phyloP scores from a whole-genome alignment of 2,113 vertebrate genomes.

The Indicator indicator region DNA sequence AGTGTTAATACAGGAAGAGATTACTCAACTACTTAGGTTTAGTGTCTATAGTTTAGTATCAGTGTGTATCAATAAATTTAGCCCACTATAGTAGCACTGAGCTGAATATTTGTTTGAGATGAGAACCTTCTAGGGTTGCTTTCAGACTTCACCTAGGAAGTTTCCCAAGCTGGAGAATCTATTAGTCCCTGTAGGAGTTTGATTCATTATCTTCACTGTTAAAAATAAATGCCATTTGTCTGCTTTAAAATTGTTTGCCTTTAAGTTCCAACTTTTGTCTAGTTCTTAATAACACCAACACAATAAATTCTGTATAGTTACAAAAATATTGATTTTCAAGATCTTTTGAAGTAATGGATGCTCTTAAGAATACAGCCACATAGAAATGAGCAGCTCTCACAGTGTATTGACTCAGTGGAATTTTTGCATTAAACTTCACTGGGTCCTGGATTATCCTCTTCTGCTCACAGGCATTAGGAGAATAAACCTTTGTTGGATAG shows the following conservation, averaged over 20 bases:
- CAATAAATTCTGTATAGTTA: constrained; percentile 17
- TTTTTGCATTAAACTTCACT: neutral
- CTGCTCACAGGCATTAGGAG: neutral
- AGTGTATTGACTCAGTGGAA: neutral
- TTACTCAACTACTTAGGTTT: neutral
- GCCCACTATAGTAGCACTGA: neutral
- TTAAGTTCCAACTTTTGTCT: neutral
- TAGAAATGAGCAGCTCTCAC: neutral
- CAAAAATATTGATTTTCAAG: constrained; percentile 44
- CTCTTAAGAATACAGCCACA: neutral
- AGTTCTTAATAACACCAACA: constrained; percentile 14
- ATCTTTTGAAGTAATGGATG: constrained; percentile 16
- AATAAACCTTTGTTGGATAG: neutral
- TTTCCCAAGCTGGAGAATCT: neutral
- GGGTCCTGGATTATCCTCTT: neutral
- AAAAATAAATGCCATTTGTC: constrained; percentile 25
- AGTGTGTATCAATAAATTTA: neutral
- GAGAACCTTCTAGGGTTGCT: neutral
- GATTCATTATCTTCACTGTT: neutral
- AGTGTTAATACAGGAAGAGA: neutral
- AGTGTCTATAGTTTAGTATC: neutral
- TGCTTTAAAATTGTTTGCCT: constrained; percentile 19
- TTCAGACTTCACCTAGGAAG: neutral
- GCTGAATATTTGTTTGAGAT: neutral
- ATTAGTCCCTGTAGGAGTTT: neutral